Evolutionary conservation across 2,888 invertebrate genomes (phyloP), one percentile per base, ranked within the genome.

Genomic region (Helicoverpa assulta): DNA sequence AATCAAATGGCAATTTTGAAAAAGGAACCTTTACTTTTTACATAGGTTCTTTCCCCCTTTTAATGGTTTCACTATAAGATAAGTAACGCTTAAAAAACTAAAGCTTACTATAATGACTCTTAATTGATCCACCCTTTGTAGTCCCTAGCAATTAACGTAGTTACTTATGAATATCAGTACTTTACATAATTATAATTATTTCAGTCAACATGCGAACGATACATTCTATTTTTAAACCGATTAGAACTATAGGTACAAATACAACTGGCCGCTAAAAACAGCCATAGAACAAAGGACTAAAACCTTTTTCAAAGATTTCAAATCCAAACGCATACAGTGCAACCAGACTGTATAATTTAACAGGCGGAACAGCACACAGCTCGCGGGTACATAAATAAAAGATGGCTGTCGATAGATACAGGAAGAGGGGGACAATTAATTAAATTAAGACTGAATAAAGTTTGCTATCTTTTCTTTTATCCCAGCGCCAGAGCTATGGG

Each of bases 391-490:
- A 86, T 88, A 84, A 87, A 87, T 88, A 89, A 88, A 89, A 86
- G 82, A 88, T 88, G 83, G 79, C 80, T 85, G 85, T 89, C 87
- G 83, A 87, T 86, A 85, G 82, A 85, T 81, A 81, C 85, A 83
- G 86, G 85, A 86, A 85, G 77, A 82, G 80, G 82, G 85, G 84
- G 87, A 86, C 87, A 87, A 91, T 90, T 91, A 91, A 91, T 91
- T 91, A 88, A 90, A 92, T 91, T 90, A 91, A 90, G 87, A 84
- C 84, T 81, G 90, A 86, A 89, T 89, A 86, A 90, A 91, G 87
- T 90, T 90, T 87, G 85, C 83, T 86, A 88, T 88, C 89, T 86
- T 85, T 87, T 87, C 86, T 89, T 90, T 90, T 84, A 87, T 88
- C 85, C 82, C 70, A 73, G 70, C 81, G 84, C 51, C 56, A 8